Evolutionary conservation across 2,797 vertebrate genomes (phyloP).

Genomic region (Myioborus melanocephalus): DNA sequence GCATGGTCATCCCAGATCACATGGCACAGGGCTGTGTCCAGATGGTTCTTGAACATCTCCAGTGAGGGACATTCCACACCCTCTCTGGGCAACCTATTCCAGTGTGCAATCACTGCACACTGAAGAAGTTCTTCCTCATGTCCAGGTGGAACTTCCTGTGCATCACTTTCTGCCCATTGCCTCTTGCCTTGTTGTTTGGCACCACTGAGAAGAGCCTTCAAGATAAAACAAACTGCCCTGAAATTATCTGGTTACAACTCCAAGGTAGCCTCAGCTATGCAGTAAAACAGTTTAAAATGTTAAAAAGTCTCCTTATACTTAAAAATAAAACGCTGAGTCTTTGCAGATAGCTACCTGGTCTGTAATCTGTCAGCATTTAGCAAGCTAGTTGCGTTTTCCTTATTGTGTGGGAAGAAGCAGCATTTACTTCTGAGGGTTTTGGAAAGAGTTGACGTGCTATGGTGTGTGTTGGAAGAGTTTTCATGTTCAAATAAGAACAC

Average conservation of each 20-base stretch:
- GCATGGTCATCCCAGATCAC: neutral
- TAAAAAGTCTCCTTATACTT: neutral
- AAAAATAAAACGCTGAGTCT: neutral
- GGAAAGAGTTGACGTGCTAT: neutral
- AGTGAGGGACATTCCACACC: fast-evolving
- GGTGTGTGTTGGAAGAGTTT: neutral
- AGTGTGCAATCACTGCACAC: neutral
- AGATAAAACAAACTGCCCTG: neutral
- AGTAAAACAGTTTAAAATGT: neutral
- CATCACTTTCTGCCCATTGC: neutral
- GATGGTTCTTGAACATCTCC: neutral
- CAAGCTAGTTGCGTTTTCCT: neutral
- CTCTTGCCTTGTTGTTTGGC: neutral
- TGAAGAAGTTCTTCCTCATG: neutral
- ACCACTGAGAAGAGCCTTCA: neutral
- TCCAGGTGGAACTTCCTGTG: neutral
- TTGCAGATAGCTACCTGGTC: neutral
- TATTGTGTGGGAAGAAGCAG: neutral
- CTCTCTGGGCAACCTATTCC: neutral
- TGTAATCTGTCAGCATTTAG: neutral
- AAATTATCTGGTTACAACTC: neutral
- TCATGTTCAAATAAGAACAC: neutral
- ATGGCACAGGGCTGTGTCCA: neutral
- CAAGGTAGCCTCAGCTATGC: neutral
- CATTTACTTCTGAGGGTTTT: neutral